Evolutionary conservation across 92 coral and sea anemone species (phyloP).

Genomic region (Anthopleura xanthogrammica): DNA sequence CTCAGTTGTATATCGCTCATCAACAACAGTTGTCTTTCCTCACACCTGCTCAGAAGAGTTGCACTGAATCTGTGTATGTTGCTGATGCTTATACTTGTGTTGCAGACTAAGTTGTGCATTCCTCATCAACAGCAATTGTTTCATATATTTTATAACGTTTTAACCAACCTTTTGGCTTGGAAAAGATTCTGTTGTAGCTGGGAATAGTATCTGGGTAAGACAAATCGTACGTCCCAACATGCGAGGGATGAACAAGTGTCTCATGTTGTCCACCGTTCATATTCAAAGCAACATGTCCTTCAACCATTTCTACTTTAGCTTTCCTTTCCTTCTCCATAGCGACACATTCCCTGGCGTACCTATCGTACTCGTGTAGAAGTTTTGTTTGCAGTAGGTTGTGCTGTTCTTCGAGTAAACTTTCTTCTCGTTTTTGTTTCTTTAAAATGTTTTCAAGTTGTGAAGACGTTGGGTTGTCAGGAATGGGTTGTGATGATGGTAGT

Average conservation of each 20-base stretch:
- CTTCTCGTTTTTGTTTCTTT: slow-evolving; percentile 64
- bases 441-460: slow-evolving; percentile 57
- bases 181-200: slow-evolving; percentile 58
- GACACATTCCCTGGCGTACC: slow-evolving; percentile 57
- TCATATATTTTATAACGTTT: background rate
- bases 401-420: slow-evolving; percentile 66
- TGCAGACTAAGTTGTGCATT: background rate
- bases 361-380: slow-evolving; percentile 67
- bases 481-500: slow-evolving; percentile 10
- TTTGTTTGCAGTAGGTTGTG: slow-evolving; percentile 70
- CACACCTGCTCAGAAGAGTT: too few species aligned
- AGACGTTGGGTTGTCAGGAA: slow-evolving; percentile 44
- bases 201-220: slow-evolving; percentile 62
- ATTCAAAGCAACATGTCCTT: slow-evolving; percentile 54
- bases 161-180: slow-evolving; percentile 44
- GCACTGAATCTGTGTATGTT: too few species aligned
- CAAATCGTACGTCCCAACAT: slow-evolving; percentile 72
- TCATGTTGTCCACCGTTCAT: slow-evolving; percentile 39
- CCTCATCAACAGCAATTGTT: background rate
- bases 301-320: slow-evolving; percentile 56
- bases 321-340: slow-evolving; percentile 43
- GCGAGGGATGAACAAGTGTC: slow-evolving; percentile 39
- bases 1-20: too few species aligned
- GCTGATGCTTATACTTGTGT: too few species aligned
- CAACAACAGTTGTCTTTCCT: too few species aligned